Percentiles rank a stretch among this genome's conserved stretches.
Evolutionary conservation across 1,140 invertebrate species (phyloP).

Genomic region (Saccostrea echinata): DNA sequence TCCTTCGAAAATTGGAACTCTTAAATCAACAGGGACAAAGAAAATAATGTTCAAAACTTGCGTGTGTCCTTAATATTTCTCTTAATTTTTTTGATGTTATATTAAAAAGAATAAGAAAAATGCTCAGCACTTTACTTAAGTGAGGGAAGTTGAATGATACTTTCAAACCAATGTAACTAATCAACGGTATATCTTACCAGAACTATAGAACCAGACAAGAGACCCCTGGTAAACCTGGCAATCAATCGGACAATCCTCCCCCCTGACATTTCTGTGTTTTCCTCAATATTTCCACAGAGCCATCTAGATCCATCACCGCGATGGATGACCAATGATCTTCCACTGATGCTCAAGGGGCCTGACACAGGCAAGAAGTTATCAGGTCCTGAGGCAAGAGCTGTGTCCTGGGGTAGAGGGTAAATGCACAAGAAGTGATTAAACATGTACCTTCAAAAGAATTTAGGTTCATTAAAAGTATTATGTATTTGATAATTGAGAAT

Average conservation of each 20-base stretch:
- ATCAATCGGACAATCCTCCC: constrained; percentile 43
- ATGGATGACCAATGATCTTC: constrained; percentile 90
- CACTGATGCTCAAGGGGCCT: constrained; percentile 89
- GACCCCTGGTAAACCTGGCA: constrained; percentile 81
- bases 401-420: neutral
- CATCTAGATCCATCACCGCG: constrained; percentile 72
- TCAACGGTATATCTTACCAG: constrained; percentile 83
- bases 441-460: no score
- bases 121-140: no score
- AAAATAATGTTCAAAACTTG: no score
- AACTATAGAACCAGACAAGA: constrained; percentile 92
- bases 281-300: constrained; percentile 81
- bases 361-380: constrained; percentile 92
- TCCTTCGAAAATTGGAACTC: no score
- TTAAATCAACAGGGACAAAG: no score
- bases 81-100: no score
- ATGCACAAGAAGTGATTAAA: no score
- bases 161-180: neutral
- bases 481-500: no score
- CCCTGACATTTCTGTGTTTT: constrained; percentile 47
- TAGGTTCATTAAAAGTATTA: no score
- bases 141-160: no score
- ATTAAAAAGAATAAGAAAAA: no score
- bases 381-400: neutral
- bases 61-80: no score